phyloP scores from a whole-genome alignment of 2,113 vertebrate genomes.

The Lagopus muta region DNA sequence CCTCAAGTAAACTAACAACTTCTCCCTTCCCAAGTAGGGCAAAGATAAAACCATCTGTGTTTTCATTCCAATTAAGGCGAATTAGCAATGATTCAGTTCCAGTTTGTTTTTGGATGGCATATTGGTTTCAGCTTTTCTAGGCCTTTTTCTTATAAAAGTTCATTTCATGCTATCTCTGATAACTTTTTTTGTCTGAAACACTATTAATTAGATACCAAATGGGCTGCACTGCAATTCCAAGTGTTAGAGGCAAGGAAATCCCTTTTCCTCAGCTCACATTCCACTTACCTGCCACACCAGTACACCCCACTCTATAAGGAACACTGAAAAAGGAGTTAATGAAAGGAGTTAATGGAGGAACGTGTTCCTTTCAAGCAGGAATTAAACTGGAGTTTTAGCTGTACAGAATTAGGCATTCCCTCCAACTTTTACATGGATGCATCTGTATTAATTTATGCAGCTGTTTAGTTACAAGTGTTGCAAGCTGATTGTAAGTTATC shows the following conservation, averaged over 20 bases:
- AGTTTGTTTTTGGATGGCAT: background rate
- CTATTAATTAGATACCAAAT: background rate
- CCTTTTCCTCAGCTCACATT: background rate
- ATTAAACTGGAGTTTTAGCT: conserved; percentile 71
- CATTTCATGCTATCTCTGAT: background rate
- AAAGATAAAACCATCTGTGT: background rate
- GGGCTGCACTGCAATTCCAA: background rate
- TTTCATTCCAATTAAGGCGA: background rate
- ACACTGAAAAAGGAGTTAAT: conserved; percentile 1
- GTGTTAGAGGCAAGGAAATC: background rate
- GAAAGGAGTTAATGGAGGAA: conserved; percentile 13
- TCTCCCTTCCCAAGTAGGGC: background rate
- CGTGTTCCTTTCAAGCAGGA: conserved; percentile 48
- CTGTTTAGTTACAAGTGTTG: conserved; percentile 75
- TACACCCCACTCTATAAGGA: background rate
- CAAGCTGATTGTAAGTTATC: conserved; percentile 72
- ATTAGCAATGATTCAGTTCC: background rate
- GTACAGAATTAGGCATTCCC: conserved; percentile 64
- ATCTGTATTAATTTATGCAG: conserved; percentile 71
- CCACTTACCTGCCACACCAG: background rate
- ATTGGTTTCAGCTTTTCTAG: background rate
- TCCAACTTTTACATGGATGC: conserved; percentile 60
- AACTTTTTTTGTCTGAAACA: background rate
- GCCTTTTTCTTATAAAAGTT: background rate
- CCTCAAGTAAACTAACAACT: background rate